Conservation (phyloP, 37 sponge, comb jelly and placozoan species). For the Hormiphora californensis region DNA sequence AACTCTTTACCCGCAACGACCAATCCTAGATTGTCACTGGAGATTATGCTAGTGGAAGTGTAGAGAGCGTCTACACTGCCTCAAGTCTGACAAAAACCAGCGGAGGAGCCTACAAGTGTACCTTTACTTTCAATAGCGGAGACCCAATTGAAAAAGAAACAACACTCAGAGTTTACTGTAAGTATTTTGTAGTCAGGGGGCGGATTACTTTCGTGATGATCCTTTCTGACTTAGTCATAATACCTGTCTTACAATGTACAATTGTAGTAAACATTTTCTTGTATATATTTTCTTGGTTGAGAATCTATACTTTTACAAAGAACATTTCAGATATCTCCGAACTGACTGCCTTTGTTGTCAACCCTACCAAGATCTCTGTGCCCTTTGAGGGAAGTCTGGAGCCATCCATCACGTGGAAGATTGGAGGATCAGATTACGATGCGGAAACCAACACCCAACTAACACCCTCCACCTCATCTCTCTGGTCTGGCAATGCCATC, state of each 20-base stretch:
- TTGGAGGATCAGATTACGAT: not conserved
- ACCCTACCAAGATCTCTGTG: not conserved
- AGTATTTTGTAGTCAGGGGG: not conserved
- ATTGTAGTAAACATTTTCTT: no score
- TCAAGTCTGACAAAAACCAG: not conserved
- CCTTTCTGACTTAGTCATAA: not conserved
- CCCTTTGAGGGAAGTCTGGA: slow-evolving; percentile 2
- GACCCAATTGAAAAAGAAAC: not conserved
- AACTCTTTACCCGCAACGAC: no score
- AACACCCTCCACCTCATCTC: not conserved
- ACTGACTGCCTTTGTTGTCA: not conserved
- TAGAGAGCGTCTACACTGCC: not conserved
- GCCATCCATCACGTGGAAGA: not conserved
- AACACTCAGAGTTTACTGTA: not conserved
- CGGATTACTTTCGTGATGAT: no score
- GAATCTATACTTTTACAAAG: not conserved
- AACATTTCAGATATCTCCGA: not conserved
- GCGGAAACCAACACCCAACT: not conserved
- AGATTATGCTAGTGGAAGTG: not conserved
- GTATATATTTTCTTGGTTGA: no score
- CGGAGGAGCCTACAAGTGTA: not conserved
- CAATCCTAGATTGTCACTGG: no score
- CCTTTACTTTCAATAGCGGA: not conserved
- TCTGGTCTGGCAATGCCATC: not conserved
- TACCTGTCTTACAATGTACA: not conserved